Percentiles rank a stretch among this genome's conserved stretches.
Evolutionary conservation across 2,113 vertebrate genomes (phyloP).

Genomic region (Ictalurus punctatus): DNA sequence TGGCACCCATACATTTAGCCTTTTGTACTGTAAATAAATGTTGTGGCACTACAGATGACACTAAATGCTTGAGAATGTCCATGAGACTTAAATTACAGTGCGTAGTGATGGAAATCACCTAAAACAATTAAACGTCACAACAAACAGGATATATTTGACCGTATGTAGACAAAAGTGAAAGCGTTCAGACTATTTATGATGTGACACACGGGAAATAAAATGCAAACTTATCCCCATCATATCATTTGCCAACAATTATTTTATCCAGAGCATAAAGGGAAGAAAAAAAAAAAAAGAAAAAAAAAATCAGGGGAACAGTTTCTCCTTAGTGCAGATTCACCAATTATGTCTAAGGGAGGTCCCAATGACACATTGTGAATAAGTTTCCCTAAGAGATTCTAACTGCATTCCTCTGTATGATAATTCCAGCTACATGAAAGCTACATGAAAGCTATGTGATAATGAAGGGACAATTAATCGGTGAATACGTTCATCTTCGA

Average conservation of each 20-base stretch:
- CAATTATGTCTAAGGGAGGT: not conserved
- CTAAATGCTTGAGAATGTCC: conserved; percentile 16
- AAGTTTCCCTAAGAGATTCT: not conserved
- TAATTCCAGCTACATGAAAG: not conserved
- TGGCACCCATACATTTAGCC: not conserved
- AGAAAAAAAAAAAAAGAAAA: too few relatives aligned
- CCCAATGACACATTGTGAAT: not conserved
- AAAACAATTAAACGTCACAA: not conserved
- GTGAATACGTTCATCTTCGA: not conserved
- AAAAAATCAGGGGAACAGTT: not conserved
- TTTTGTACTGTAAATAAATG: not conserved
- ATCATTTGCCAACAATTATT: not conserved
- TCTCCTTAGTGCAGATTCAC: not conserved
- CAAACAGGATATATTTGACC: not conserved
- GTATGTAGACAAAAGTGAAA: not conserved
- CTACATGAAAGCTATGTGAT: too few relatives aligned
- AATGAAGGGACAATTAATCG: not conserved
- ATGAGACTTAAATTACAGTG: not conserved
- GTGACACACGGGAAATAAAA: not conserved
- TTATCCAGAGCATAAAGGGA: not conserved
- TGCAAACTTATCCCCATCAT: not conserved
- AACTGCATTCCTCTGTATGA: not conserved
- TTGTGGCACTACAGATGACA: not conserved
- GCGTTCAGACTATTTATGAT: not conserved
- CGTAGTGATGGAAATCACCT: not conserved